Percentiles rank a stretch among this genome's conserved stretches.
phyloP scores from a whole-genome alignment of 2,888 invertebrate genomes.

The Torymus aiolomorphi region DNA sequence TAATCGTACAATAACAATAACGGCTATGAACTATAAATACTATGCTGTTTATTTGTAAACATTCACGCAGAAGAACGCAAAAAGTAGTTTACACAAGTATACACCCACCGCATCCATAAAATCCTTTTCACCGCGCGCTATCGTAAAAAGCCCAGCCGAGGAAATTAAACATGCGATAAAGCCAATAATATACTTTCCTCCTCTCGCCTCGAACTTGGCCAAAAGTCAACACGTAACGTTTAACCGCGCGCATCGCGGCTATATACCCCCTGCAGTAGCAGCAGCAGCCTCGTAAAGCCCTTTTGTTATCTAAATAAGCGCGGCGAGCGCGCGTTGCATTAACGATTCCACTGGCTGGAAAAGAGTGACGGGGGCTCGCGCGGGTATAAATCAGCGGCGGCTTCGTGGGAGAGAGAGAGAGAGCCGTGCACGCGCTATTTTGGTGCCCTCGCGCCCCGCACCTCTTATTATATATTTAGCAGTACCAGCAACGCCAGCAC shows the following conservation, averaged over 20 bases:
- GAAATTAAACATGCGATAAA: background rate
- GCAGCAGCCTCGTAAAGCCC: constrained; percentile 1
- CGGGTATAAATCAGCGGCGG: constrained; percentile 48
- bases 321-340: constrained; percentile 26
- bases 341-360: constrained; percentile 21
- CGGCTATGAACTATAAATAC: too few relatives aligned
- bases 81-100: too few relatives aligned
- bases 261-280: constrained; percentile 11
- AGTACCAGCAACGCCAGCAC: constrained; percentile 57
- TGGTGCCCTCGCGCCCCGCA: constrained; percentile 10
- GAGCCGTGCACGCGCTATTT: constrained; percentile 39
- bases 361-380: constrained; percentile 33
- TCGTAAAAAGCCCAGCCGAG: background rate
- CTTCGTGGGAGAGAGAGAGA: constrained; percentile 53
- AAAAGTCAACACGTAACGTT: constrained; percentile 46
- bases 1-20: too few relatives aligned
- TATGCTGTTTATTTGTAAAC: too few relatives aligned
- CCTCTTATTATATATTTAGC: constrained; percentile 58
- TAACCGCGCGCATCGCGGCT: constrained; percentile 1
- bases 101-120: too few relatives aligned
- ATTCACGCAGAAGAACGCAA: too few relatives aligned
- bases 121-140: background rate
- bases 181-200: too few relatives aligned
- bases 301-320: constrained; percentile 54
- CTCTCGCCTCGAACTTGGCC: constrained; percentile 15